Percentiles rank a stretch among this genome's conserved stretches.
Conservation (phyloP, 2,113 vertebrate genomes). For the Rhynchomys soricoides region DNA sequence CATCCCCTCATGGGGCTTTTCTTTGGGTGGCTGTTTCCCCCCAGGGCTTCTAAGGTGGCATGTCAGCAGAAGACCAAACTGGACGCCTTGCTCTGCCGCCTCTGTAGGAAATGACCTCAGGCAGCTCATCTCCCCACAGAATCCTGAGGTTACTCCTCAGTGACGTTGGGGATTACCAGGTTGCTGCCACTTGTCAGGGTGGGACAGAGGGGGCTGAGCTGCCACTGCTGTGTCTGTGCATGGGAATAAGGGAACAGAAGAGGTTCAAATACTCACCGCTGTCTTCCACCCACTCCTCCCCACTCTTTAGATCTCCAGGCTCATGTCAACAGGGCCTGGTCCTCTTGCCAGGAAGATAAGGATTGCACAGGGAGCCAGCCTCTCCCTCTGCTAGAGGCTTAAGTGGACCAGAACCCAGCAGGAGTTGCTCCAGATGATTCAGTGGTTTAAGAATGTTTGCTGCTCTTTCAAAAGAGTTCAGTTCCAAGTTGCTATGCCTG, state of each 20-base stretch:
- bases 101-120: not conserved
- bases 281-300: not conserved
- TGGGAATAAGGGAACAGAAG: not conserved
- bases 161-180: rapidly evolving
- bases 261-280: not conserved
- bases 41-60: not conserved
- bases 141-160: not conserved
- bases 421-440: not conserved
- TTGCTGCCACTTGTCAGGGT: not conserved
- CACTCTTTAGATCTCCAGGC: not conserved
- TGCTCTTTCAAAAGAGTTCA: not conserved
- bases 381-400: not conserved
- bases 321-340: not conserved
- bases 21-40: not conserved
- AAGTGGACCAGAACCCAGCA: not conserved
- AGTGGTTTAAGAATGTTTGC: not conserved
- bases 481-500: not conserved
- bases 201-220: not conserved
- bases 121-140: not conserved
- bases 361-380: not conserved
- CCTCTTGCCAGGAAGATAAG: not conserved
- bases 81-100: not conserved
- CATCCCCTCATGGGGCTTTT: too few relatives aligned
- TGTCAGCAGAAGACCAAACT: not conserved
- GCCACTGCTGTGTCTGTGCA: not conserved